Percentiles rank a stretch among this genome's conserved stretches.
These are phyloP conservation scores for Euzophera pinguis DNA, from an alignment of 2,888 invertebrate species.

Conservation along the genomic window DNA sequence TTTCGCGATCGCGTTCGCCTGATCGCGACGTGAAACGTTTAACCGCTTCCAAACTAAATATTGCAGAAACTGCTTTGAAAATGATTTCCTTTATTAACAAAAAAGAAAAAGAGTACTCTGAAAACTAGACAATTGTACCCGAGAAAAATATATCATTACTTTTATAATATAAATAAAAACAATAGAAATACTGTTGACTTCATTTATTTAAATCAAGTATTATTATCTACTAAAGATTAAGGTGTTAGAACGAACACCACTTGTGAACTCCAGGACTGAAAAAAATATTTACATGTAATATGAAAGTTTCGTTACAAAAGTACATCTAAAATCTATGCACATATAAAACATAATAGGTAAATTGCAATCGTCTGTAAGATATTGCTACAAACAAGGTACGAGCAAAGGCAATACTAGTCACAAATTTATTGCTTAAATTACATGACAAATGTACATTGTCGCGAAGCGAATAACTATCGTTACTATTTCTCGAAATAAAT, in stretches of 20 bases:
- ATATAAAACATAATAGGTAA: not conserved
- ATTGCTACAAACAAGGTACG: too few relatives aligned
- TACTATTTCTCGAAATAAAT: too few relatives aligned
- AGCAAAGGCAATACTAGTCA: too few relatives aligned
- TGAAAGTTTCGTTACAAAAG: not conserved
- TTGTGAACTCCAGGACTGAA: slow-evolving; percentile 1
- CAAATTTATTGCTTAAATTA: too few relatives aligned
- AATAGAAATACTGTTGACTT: not conserved
- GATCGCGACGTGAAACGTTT: not conserved
- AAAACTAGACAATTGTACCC: slow-evolving; percentile 9
- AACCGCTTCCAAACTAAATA: not conserved
- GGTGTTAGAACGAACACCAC: not conserved
- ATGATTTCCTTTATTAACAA: slow-evolving; percentile 46
- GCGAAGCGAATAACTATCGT: too few relatives aligned
- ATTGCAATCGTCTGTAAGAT: too few relatives aligned
- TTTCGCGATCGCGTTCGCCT: not conserved
- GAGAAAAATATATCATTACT: not conserved
- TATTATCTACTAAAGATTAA: not conserved
- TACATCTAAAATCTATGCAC: not conserved
- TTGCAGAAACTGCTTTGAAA: slow-evolving; percentile 37
- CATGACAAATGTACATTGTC: too few relatives aligned
- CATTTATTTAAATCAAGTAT: slow-evolving; percentile 13
- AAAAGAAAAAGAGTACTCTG: slow-evolving; percentile 47
- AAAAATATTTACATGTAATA: not conserved
- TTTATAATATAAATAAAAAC: not conserved